Evolutionary conservation across 2,888 invertebrate species (phyloP), one percentile per base, ranked within the genome.

Genomic region (Drosophila tripunctata): DNA sequence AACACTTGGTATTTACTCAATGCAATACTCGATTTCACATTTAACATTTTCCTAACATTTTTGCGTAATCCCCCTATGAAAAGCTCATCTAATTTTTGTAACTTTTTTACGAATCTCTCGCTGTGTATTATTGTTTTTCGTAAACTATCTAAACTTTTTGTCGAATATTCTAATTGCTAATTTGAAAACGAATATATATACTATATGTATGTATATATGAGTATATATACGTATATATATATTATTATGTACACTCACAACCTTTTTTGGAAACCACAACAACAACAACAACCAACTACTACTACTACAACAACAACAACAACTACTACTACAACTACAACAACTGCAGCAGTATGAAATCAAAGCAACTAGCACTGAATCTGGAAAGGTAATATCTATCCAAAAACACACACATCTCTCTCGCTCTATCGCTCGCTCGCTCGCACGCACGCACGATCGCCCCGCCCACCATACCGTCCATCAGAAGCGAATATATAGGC

Each of bases 351-450:
- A 82, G 83, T 66, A 68, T 61, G 66, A 85, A 82, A 82, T 75
- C 83, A 75, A 77, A 85, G 79, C 85, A 78, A 69, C 77, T 86
- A 79, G 81, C 80, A 77, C 78, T 41, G 61, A 78, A 70, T 75
- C 65, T 78, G 82, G 87, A 83, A 81, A 84, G 85, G 83, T 84
- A 85, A 87, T 86, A 77, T 83, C 66, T 75, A 61, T 74, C 64
- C 76, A 64, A 47, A 68, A 38, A 45, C 43, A 48, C 24, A 48
- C n/a, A n/a, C n/a, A n/a, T n/a, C n/a, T 35, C 62, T 50, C 27
- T 61, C 57, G 47, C 35, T 47, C 47, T 33, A 12, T 65, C 68
- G 57, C 30, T 66, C 60, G 57, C 38, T 58, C 74, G 57, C 48
- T 54, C 71, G 58, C 60, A 10, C 27, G 27, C 27, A 10, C 27